Percentiles rank a stretch among this genome's conserved stretches.
Evolutionary conservation across 2,888 invertebrate species (phyloP).

Genomic region (Ichneumoninae sp.): DNA sequence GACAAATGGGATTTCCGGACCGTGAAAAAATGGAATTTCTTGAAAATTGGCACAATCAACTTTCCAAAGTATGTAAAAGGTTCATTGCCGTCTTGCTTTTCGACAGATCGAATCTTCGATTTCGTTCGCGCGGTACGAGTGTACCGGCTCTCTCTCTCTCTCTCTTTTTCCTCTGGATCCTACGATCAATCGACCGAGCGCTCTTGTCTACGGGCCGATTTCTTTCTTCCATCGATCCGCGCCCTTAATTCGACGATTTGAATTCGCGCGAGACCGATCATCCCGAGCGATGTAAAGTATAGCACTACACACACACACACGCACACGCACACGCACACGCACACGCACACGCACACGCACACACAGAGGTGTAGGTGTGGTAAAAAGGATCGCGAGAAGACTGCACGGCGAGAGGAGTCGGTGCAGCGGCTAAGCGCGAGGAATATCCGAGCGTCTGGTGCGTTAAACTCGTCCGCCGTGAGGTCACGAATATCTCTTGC

Average conservation of each 20-base stretch:
- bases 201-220: background rate
- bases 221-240: conserved; percentile 23
- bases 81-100: background rate
- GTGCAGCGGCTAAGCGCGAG: background rate
- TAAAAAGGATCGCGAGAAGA: conserved; percentile 32
- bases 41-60: too few species aligned
- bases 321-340: too few species aligned
- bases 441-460: conserved; percentile 33
- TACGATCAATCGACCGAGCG: background rate
- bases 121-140: background rate
- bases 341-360: too few species aligned
- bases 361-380: conserved; percentile 8
- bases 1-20: too few species aligned
- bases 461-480: conserved; percentile 53
- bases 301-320: conserved; percentile 20
- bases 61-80: background rate
- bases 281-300: conserved; percentile 31
- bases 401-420: conserved; percentile 4
- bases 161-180: background rate
- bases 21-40: too few species aligned
- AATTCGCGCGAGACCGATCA: conserved; percentile 59
- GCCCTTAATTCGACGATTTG: conserved; percentile 61
- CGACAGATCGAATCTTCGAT: background rate
- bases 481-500: conserved; percentile 61
- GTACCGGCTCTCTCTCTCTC: background rate